Conservation (phyloP, 1,140 invertebrate genomes). For the Pachypeltis micranthus region DNA sequence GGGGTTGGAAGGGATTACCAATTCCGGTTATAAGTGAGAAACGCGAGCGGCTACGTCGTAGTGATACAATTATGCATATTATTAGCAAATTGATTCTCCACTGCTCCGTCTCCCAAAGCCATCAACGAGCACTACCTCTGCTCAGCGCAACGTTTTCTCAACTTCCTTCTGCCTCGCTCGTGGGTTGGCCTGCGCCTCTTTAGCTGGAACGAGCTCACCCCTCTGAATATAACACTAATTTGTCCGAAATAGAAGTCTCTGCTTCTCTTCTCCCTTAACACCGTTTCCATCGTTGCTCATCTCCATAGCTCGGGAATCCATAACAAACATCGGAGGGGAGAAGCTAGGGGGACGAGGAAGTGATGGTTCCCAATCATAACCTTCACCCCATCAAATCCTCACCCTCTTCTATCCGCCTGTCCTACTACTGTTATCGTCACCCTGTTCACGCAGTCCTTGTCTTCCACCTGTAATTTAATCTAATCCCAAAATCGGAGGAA, state of each 20-base stretch:
- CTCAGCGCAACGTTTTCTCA: too few relatives aligned
- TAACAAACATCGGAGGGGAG: too few relatives aligned
- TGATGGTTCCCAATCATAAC: constrained; percentile 1
- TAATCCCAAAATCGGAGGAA: neutral
- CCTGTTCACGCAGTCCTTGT: too few relatives aligned
- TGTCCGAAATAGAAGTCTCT: constrained; percentile 4
- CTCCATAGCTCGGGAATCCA: neutral
- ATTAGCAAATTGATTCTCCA: neutral
- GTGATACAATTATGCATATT: constrained; percentile 8
- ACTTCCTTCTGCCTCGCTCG: too few relatives aligned
- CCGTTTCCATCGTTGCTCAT: neutral
- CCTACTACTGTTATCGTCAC: too few relatives aligned
- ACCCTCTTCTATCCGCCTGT: neutral
- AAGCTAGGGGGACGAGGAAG: too few relatives aligned
- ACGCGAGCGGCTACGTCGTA: neutral
- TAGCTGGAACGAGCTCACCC: neutral
- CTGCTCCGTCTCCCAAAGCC: neutral
- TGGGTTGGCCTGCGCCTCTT: neutral
- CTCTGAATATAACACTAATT: constrained; percentile 7
- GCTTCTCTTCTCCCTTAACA: neutral
- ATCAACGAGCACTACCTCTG: too few relatives aligned
- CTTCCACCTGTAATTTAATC: neutral
- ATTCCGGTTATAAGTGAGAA: constrained; percentile 1
- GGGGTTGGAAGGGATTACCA: neutral
- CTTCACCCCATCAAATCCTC: neutral